Conservation (phyloP, 2,888 invertebrate species). For the Dioctria linearis region DNA sequence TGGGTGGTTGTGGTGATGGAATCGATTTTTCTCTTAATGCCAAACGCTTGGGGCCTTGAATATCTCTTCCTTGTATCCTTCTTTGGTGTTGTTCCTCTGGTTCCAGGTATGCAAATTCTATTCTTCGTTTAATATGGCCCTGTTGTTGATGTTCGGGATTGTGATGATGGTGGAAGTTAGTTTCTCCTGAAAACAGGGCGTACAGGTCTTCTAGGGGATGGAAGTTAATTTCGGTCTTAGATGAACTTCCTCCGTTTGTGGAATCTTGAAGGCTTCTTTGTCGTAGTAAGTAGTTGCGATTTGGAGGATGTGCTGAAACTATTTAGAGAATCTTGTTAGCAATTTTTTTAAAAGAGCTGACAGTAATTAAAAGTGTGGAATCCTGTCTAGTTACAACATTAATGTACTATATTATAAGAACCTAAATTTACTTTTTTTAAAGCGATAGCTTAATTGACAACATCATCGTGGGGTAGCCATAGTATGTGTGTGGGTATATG, state of each 20-base stretch:
- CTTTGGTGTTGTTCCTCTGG: background rate
- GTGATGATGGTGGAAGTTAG: constrained; percentile 12
- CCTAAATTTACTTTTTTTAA: too few relatives aligned
- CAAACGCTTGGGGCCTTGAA: too few relatives aligned
- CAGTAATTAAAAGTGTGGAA: too few relatives aligned
- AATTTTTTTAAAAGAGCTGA: too few relatives aligned
- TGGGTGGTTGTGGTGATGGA: background rate
- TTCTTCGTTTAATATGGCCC: background rate
- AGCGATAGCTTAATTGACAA: too few relatives aligned
- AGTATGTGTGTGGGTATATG: too few relatives aligned
- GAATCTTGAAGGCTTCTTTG: constrained; percentile 55
- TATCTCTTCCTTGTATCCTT: background rate
- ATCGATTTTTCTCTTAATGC: too few relatives aligned
- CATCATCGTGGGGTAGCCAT: too few relatives aligned
- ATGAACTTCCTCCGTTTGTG: constrained; percentile 60
- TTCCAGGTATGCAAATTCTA: background rate
- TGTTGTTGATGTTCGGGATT: constrained; percentile 35
- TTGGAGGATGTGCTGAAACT: constrained; percentile 55
- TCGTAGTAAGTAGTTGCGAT: constrained; percentile 20
- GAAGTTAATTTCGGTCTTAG: constrained; percentile 60
- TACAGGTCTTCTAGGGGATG: constrained; percentile 60
- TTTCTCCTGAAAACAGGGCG: background rate
- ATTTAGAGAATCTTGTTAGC: background rate
- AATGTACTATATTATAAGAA: too few relatives aligned
- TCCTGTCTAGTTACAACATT: too few relatives aligned